Base-by-base conservation (phyloP, 37 sponge, comb jelly and placozoan genomes). In the Diacarnus erythraeanus region DNA sequence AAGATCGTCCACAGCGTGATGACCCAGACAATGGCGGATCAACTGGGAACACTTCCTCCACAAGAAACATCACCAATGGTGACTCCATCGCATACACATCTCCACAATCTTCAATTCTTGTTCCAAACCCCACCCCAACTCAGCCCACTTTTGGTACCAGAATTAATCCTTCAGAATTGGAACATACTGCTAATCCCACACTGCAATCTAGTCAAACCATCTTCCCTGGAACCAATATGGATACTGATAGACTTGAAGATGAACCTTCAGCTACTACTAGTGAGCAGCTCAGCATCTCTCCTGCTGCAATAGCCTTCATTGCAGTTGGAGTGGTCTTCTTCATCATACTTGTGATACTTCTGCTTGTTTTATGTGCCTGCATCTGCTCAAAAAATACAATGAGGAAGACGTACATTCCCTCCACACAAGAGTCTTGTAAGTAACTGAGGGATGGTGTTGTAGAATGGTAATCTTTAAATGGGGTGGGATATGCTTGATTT, bases 301-400 rank as follows among this genome's bases (percentile, higher is more conserved):
- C 34, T 2, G 64, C 54, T 42, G 64, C 74, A 4, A 72, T 82
- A 18, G 43, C 25, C 3, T 29, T 72, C 15, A 72, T 72, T 23
- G 64, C 38, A 6, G 59, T 73, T 34, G 82, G 82, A 0, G 74
- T 42, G 2, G 0, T 82, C 6, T 41, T 82, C 37, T 73, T 82
- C 22, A 22, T 82, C 3, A 37, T 42, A 23, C 82, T 82, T 9
- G 39, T 82, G 15, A 22, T 82, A 10, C 82, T 82, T 33, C 42
- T 82, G 36, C 20, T 82, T 47, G 82, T 82, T 29, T 72, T 82
- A 18, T 41, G 72, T 20, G 41, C 26, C 47, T 82, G 82, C 54
- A 10, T 82, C 30, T 64, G 64, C 34, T 39, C 35, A 25, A 82
- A 73, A 72, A 74, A 38, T 1, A 34, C 56, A 27, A 8, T 38